phyloP scores from a whole-genome alignment of 2,888 invertebrate species.

The Frankliniella fusca region DNA sequence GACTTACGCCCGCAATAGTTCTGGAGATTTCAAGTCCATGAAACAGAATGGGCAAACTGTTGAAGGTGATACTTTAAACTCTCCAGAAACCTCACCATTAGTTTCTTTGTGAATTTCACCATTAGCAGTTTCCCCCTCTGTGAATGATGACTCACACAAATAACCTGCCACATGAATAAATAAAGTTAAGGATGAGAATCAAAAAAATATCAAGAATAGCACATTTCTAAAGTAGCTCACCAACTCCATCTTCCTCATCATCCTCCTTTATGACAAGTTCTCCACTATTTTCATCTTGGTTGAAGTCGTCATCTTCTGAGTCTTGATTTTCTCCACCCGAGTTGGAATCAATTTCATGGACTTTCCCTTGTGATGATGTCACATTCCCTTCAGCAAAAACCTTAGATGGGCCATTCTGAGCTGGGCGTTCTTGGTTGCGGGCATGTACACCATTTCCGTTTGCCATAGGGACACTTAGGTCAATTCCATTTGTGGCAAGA shows the following conservation, averaged over 20 bases:
- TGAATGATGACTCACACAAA: conserved; percentile 14
- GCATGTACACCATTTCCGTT: not conserved
- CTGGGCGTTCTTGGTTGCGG: not conserved
- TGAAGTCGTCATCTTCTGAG: not conserved
- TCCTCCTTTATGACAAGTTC: not conserved
- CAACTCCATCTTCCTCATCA: not conserved
- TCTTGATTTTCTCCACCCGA: not conserved
- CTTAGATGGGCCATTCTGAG: not conserved
- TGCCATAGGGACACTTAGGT: not conserved
- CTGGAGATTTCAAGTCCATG: conserved; percentile 5
- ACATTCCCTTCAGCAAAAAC: not conserved
- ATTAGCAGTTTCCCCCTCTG: not conserved
- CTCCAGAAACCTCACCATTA: not conserved
- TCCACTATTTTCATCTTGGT: conserved; percentile 18
- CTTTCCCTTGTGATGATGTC: not conserved
- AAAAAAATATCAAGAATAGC: not conserved
- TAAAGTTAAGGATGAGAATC: not conserved
- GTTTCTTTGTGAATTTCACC: not conserved
- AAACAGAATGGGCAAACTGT: conserved; percentile 6
- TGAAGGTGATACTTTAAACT: not conserved
- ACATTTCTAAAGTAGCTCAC: not conserved
- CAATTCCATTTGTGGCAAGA: not conserved
- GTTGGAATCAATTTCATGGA: not conserved
- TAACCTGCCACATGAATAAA: not conserved
- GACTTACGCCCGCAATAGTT: conserved; percentile 6